Percentiles rank a stretch among this genome's conserved stretches.
Conservation (phyloP, 2,113 vertebrate genomes). For the Thryonomys swinderianus region DNA sequence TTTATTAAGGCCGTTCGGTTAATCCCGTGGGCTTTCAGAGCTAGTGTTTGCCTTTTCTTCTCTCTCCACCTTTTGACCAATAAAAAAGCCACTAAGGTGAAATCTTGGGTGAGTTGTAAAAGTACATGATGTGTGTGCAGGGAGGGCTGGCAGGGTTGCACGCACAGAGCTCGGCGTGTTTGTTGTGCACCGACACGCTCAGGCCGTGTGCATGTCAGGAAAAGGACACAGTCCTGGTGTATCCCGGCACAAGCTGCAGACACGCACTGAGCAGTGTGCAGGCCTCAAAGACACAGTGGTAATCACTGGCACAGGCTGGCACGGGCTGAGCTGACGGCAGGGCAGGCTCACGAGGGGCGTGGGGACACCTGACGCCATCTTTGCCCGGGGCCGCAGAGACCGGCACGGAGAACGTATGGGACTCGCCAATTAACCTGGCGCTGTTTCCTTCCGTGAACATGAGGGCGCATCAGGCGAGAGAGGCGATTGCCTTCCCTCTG, state of each 20-base stretch:
- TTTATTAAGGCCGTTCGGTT: conserved; percentile 84
- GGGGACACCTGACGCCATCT: conserved; percentile 57
- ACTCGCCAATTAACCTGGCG: conserved; percentile 45
- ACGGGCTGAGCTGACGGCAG: not conserved
- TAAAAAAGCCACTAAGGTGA: conserved; percentile 71
- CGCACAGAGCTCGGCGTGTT: rapidly evolving
- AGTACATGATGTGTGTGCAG: rapidly evolving
- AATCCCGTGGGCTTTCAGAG: conserved; percentile 84
- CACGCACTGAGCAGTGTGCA: not conserved
- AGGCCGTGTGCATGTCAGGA: not conserved
- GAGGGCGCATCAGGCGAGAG: not conserved
- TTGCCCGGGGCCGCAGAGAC: conserved; percentile 50
- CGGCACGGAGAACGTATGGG: conserved; percentile 35
- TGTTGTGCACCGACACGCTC: rapidly evolving
- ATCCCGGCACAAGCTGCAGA: rapidly evolving
- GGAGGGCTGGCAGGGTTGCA: rapidly evolving
- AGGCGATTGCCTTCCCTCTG: not conserved
- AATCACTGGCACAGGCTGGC: conserved; percentile 22
- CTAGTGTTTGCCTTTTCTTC: conserved; percentile 75
- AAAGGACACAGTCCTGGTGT: not conserved
- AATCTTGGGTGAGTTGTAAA: not conserved
- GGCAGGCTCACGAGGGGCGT: conserved; percentile 71
- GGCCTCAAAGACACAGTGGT: not conserved
- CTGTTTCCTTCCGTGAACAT: not conserved
- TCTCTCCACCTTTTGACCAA: not conserved